These are phyloP conservation scores for Linepithema humile DNA, from an alignment of 1,140 invertebrate genomes.

Conservation along the genomic window DNA sequence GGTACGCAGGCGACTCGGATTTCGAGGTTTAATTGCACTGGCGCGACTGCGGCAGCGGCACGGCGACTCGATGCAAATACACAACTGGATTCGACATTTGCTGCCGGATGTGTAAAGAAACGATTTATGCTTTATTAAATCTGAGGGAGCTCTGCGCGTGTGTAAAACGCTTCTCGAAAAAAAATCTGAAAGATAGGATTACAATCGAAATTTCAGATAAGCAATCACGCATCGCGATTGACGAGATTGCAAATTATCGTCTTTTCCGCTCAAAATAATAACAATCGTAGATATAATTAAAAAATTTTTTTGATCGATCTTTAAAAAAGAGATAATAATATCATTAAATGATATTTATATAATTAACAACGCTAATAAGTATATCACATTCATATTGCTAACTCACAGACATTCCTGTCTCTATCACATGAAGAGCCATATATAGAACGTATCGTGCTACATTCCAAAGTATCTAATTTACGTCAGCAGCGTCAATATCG, in stretches of 20 bases:
- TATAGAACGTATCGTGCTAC: conserved; percentile 12
- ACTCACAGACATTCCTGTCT: background rate
- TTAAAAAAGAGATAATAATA: background rate
- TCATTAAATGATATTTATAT: background rate
- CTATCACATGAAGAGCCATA: background rate
- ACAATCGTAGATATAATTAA: background rate
- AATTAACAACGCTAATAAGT: background rate
- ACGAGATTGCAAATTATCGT: background rate
- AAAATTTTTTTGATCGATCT: background rate
- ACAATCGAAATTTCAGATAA: background rate
- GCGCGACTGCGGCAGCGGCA: background rate
- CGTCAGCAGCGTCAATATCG: conserved; percentile 46
- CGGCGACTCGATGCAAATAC: conserved; percentile 29
- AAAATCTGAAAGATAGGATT: background rate
- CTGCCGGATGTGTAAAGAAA: conserved; percentile 7
- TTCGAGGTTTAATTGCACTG: conserved; percentile 76
- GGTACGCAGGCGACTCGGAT: conserved; percentile 67
- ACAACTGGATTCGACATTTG: conserved; percentile 41
- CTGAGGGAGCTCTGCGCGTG: background rate
- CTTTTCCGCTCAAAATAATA: background rate
- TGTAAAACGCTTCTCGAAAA: background rate
- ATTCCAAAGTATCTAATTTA: conserved; percentile 54
- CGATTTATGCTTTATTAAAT: conserved; percentile 37
- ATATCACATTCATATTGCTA: background rate
- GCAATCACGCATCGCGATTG: background rate